phyloP scores from a whole-genome alignment of 2,113 vertebrate species.

The Psilopogon haemacephalus region DNA sequence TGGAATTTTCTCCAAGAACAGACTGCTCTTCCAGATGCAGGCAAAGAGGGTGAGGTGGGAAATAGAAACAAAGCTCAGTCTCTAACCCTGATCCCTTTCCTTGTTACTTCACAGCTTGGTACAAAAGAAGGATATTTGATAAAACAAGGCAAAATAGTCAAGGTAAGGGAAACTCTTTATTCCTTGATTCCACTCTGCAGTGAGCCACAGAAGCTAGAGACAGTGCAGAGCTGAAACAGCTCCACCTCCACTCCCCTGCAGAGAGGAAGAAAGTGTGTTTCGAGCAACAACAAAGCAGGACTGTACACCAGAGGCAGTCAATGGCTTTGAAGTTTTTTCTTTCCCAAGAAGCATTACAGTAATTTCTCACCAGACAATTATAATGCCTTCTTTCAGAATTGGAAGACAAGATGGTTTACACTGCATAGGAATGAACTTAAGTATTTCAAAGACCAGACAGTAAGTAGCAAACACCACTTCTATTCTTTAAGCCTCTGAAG shows the following conservation, averaged over 20 bases:
- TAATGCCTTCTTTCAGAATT: slow-evolving; percentile 78
- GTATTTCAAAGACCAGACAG: slow-evolving; percentile 96
- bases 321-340: neutral
- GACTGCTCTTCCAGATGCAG: accelerated
- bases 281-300: neutral
- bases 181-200: neutral
- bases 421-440: slow-evolving; percentile 92
- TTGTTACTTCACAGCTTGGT: slow-evolving; percentile 83
- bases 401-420: slow-evolving; percentile 98
- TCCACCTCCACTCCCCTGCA: neutral
- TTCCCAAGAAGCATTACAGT: neutral
- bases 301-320: neutral
- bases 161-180: slow-evolving; percentile 72
- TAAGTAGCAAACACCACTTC: slow-evolving; percentile 68
- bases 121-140: slow-evolving; percentile 96
- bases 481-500: neutral
- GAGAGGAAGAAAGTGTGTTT: neutral
- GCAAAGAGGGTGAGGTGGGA: neutral
- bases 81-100: neutral
- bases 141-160: slow-evolving; percentile 90
- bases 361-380: neutral
- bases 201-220: neutral
- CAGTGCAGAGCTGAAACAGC: neutral
- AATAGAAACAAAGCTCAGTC: neutral
- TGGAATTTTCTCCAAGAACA: neutral